Base-by-base conservation (phyloP, 2,888 invertebrate species). In the Dyspetes luteomarginatus region DNA sequence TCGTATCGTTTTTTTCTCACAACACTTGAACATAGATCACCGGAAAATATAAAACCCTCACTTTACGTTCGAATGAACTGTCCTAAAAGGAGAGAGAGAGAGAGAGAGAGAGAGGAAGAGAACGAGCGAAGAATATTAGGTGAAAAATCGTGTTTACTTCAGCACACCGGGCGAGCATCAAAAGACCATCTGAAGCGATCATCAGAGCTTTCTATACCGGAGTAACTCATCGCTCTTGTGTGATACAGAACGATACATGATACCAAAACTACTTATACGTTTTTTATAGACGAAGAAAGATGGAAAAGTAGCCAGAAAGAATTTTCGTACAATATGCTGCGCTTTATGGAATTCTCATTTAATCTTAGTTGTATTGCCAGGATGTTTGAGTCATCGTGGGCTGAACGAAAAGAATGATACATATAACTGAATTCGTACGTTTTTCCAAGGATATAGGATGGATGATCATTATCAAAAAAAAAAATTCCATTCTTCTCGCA, bases 41-140 rank as follows among this genome's bases (percentile, higher is more conserved):
- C 50, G 30, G 1, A 43, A 52, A 41, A 50, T 55, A 62, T 30
- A 65, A 12, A 36, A 36, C 36, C 9, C n/a, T 41, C 36, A 36
- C 64, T 67, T 64, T 17, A 52, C 36, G 67, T 28, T 64, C 28
- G 30, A 52, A 74, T 58, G 58, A 69, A 81, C 56, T n/a, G n/a
- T n/a, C n/a, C n/a, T n/a, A n/a, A n/a, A n/a, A n/a, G n/a, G n/a
- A n/a, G n/a, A n/a, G n/a, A n/a, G 36, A 36, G 12, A 12, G 36
- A 36, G 12, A 36, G 12, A 36, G 36, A 7, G 36, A 36, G 36
- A 12, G 36, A 36, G 36, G 36, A 12, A 12, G 1, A 9, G 9
- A 12, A 7, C 9, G 12, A 12, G 12, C 9, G 36, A 36, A 36
- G 9, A 36, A 36, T 36, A 36, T 12, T 36, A 36, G 36, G 36